Evolutionary conservation across 1,140 invertebrate genomes (phyloP), one percentile per base, ranked within the genome.

Genomic region (Caenorhabditis briggsae): DNA sequence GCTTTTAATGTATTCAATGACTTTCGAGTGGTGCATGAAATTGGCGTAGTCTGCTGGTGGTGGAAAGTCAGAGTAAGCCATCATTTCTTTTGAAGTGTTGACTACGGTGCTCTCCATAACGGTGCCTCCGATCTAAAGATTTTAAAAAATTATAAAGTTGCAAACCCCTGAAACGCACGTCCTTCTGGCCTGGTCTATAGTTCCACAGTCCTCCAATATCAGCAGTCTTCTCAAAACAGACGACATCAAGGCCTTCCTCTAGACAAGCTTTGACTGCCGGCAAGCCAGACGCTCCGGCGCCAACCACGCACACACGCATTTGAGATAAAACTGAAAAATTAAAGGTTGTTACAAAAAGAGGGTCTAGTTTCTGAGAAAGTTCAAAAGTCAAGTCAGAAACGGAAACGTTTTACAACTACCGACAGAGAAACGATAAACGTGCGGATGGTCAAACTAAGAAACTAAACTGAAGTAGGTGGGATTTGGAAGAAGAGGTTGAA

Each of bases 191-290:
- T 9, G 93, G 92, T 33, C 92, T 50, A 87, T 94, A 94, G 58
- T 93, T 93, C 94, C 94, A 94, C 6, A 94, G 90, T 33, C 94
- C 94, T 8, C 94, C 94, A 53, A 94, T 90, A 85, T 93, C 92
- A 65, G 90, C 61, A 23, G 92, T 92, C 86, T 91, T 92, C 87
- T 94, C 94, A 86, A 93, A 94, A 88, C 94, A 94, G 0, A 93
- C 91, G 2, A 93, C 93, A 16, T 89, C 85, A 8, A 94, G 82
- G 11, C 90, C 92, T 61, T 93, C 93, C 70, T 94, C 93, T 0
- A 94, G 41, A 88, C 93, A 94, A n/a, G 90, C 89, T 88, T 94
- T 94, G 16, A 94, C 92, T 9, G 93, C 90, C 9, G 93, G 87
- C 23, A 94, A 88, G 9, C 93, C 93, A 85, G 93, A 93, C 20